A percentile compares a stretch with the other conserved stretches of the same genome.
phyloP scores from a whole-genome alignment of 2,888 invertebrate genomes.

The Drosophila tripunctata region DNA sequence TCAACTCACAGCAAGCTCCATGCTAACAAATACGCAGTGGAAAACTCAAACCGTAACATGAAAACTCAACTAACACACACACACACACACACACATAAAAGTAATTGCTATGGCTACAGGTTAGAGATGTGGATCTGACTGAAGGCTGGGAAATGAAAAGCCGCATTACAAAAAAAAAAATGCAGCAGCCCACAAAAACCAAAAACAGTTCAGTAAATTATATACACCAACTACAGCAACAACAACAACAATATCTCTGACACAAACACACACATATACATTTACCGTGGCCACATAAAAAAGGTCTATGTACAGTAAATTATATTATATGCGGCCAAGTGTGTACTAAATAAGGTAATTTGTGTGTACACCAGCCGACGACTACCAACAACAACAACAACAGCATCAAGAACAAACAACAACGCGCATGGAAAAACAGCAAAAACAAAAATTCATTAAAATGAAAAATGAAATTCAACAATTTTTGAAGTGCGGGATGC shows the following conservation, averaged over 20 bases:
- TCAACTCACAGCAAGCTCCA: constrained; percentile 33
- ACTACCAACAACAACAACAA: constrained; percentile 40
- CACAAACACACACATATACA: constrained; percentile 23
- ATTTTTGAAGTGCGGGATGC: constrained; percentile 64
- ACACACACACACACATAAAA: constrained; percentile 2
- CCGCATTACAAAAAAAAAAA: constrained; percentile 63
- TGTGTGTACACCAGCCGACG: constrained; percentile 68
- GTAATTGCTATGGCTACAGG: constrained; percentile 31
- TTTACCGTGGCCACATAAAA: constrained; percentile 50
- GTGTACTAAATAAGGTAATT: constrained; percentile 81
- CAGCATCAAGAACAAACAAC: constrained; percentile 22
- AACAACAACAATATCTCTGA: constrained; percentile 27
- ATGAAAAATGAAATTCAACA: constrained; percentile 79
- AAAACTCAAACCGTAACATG: background rate
- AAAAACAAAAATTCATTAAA: constrained; percentile 77
- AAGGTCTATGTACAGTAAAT: constrained; percentile 79
- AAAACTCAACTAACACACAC: constrained; percentile 14
- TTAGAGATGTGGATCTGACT: constrained; percentile 47
- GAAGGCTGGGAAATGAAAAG: constrained; percentile 51
- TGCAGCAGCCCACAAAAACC: constrained; percentile 68
- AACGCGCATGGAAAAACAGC: constrained; percentile 23
- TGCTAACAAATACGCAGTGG: constrained; percentile 24
- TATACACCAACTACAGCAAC: constrained; percentile 56
- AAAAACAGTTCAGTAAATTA: constrained; percentile 78
- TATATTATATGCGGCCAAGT: constrained; percentile 78